phyloP scores from a whole-genome alignment of 2,888 invertebrate species.

The Yponomeuta cagnagella region DNA sequence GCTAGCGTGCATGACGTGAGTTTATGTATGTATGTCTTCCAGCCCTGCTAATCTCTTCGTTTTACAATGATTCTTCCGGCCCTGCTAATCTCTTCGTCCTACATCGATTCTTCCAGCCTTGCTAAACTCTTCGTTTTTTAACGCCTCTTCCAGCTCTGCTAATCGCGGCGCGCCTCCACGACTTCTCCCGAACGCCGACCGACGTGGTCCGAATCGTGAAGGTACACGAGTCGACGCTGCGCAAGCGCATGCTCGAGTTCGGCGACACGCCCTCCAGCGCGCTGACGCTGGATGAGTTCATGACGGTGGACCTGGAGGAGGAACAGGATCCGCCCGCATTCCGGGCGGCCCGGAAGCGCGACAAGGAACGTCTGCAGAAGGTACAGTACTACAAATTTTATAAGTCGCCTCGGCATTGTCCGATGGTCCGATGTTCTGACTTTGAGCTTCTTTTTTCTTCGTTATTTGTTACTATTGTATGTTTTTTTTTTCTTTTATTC shows the following conservation, averaged over 20 bases:
- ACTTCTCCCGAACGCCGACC: conserved; percentile 88
- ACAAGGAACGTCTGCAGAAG: conserved; percentile 88
- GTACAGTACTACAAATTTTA: conserved; percentile 31
- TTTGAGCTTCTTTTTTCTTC: too few relatives aligned
- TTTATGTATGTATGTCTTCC: too few relatives aligned
- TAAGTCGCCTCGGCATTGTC: too few relatives aligned
- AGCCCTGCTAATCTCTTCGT: too few relatives aligned
- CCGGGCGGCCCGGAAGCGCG: conserved; percentile 91
- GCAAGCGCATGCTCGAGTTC: conserved; percentile 95
- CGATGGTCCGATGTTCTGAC: too few relatives aligned
- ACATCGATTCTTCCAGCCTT: too few relatives aligned
- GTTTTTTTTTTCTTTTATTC: too few relatives aligned
- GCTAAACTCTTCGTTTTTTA: too few relatives aligned
- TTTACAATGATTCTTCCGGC: too few relatives aligned
- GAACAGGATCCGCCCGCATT: conserved; percentile 98
- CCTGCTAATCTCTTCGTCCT: too few relatives aligned
- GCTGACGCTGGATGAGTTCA: conserved; percentile 96
- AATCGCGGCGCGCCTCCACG: conserved; percentile 94
- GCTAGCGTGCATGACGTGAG: too few relatives aligned
- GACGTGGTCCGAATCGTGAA: conserved; percentile 97
- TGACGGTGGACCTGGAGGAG: conserved; percentile 96
- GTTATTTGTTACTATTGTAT: too few relatives aligned
- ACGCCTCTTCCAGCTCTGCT: conserved; percentile 82
- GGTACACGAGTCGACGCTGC: conserved; percentile 94
- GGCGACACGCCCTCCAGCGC: conserved; percentile 97